Percentiles rank a stretch among this genome's conserved stretches.
Evolutionary conservation across 2,797 vertebrate genomes (phyloP).

Genomic region (Helostoma temminkii): DNA sequence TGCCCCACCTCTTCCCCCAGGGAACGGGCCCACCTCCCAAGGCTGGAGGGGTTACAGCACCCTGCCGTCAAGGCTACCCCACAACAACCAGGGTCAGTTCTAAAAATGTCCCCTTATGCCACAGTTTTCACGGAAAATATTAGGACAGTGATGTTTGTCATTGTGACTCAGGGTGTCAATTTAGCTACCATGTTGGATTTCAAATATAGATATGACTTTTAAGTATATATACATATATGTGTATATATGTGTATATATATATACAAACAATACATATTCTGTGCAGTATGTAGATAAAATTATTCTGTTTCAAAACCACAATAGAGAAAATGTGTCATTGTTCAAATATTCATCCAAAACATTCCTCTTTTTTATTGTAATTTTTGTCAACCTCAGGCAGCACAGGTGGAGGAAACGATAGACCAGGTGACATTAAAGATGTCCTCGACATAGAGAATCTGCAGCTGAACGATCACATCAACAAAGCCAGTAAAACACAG

Average conservation of each 20-base stretch:
- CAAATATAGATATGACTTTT: not conserved
- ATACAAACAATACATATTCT: too few species aligned
- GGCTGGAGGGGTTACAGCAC: slow-evolving; percentile 84
- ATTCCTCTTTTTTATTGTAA: too few species aligned
- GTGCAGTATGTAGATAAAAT: too few species aligned
- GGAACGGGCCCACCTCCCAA: slow-evolving; percentile 61
- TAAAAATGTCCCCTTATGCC: not conserved
- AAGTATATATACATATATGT: too few species aligned
- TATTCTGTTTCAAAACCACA: too few species aligned
- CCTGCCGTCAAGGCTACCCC: slow-evolving; percentile 78
- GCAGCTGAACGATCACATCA: slow-evolving; percentile 69
- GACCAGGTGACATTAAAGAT: slow-evolving; percentile 74
- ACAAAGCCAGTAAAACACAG: slow-evolving; percentile 80
- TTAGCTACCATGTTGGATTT: too few species aligned
- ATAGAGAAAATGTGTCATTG: too few species aligned
- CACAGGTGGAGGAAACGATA: slow-evolving; percentile 68
- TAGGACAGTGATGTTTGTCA: not conserved
- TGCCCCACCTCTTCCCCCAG: slow-evolving; percentile 46
- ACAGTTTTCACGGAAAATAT: not conserved
- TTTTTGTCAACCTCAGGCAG: slow-evolving; percentile 42
- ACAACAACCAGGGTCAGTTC: slow-evolving; percentile 79
- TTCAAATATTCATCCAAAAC: too few species aligned
- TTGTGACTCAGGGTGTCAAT: not conserved
- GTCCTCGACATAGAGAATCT: slow-evolving; percentile 79
- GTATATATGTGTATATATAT: too few species aligned